Evolutionary conservation across 2,888 invertebrate genomes (phyloP).

Genomic region (Cephus pulcher): DNA sequence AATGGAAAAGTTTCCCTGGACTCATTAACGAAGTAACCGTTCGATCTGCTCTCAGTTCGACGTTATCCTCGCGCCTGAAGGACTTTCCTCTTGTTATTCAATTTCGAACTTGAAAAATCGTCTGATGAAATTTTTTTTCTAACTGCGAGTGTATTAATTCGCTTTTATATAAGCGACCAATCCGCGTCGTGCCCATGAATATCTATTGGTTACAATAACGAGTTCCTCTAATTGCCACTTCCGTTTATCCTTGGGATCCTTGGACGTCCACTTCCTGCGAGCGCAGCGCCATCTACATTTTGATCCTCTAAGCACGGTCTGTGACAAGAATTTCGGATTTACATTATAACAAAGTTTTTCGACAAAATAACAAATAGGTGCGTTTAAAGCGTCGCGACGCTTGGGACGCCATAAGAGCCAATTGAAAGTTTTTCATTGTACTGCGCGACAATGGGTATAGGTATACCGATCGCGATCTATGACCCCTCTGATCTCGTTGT

Average conservation of each 20-base stretch:
- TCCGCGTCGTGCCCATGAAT: not conserved
- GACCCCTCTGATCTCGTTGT: not conserved
- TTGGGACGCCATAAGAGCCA: not conserved
- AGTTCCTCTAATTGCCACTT: not conserved
- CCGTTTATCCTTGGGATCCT: not conserved
- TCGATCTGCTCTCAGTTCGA: conserved; percentile 19
- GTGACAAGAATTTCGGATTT: not conserved
- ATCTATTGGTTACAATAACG: not conserved
- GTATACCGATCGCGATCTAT: not conserved
- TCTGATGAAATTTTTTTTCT: not conserved
- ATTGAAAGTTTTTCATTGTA: not conserved
- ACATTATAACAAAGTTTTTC: not conserved
- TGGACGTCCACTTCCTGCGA: not conserved
- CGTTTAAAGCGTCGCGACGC: not conserved
- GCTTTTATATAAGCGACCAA: not conserved
- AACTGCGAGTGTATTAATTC: not conserved
- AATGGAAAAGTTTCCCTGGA: conserved; percentile 44
- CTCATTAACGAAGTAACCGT: conserved; percentile 46
- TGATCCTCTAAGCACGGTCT: not conserved
- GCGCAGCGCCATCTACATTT: not conserved
- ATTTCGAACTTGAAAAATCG: conserved; percentile 41
- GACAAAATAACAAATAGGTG: not conserved
- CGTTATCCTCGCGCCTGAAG: not conserved
- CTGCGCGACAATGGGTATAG: not conserved
- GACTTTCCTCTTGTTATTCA: conserved; percentile 26